Conservation (phyloP, 1,140 invertebrate species). For the Brachionus asplanchnoidis region DNA sequence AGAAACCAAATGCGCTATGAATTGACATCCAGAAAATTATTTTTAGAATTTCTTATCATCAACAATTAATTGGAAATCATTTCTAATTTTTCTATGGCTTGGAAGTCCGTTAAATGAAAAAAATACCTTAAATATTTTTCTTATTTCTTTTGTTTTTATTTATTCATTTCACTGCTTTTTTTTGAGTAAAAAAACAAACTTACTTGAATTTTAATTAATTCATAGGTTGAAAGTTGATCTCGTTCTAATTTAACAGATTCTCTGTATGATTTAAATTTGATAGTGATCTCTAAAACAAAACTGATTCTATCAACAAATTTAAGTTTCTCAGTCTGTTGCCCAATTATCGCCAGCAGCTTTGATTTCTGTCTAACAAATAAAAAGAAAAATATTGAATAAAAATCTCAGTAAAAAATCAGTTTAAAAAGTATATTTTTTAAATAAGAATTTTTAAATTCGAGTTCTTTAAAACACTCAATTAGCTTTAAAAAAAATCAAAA, state of each 20-base stretch:
- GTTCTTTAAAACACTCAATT: too few species aligned
- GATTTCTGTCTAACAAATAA: too few species aligned
- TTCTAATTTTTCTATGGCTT: neutral
- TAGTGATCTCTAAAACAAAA: neutral
- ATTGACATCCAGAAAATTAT: neutral
- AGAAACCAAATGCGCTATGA: neutral
- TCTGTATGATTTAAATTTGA: conserved; percentile 21
- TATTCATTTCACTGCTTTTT: neutral
- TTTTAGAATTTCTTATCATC: neutral
- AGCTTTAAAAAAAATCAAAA: too few species aligned
- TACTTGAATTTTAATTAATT: neutral
- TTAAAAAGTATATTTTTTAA: too few species aligned
- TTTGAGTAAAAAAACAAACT: neutral
- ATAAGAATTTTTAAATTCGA: too few species aligned
- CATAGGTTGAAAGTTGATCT: conserved; percentile 23
- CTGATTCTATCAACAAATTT: neutral
- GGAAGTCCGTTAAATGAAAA: neutral
- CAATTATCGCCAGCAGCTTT: neutral
- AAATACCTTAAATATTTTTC: neutral
- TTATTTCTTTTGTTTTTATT: conserved; percentile 6
- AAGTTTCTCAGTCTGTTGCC: neutral
- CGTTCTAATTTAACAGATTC: neutral
- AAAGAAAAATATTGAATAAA: too few species aligned
- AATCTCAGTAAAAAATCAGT: too few species aligned
- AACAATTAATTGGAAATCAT: neutral